These are phyloP conservation scores for Liparis tanakae DNA, from an alignment of 2,797 vertebrate genomes.

Conservation along the genomic window DNA sequence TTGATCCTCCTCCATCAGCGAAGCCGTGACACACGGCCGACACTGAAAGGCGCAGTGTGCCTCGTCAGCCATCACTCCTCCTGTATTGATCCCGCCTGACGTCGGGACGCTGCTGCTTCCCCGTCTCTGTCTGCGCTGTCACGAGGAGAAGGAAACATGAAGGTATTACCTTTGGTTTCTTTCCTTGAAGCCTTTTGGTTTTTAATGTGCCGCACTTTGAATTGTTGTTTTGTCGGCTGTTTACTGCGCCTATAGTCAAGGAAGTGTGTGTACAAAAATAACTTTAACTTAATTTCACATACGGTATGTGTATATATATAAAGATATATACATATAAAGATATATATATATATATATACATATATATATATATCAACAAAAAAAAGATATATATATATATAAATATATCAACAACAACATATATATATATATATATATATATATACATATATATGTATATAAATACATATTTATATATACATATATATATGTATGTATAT, in stretches of 20 bases:
- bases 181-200: neutral
- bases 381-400: too few relatives aligned
- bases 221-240: neutral
- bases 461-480: too few relatives aligned
- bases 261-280: neutral
- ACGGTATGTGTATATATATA: too few relatives aligned
- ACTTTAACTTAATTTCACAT: neutral
- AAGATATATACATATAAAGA: too few relatives aligned
- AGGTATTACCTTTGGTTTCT: neutral
- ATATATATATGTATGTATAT: too few relatives aligned
- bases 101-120: slow-evolving; percentile 24
- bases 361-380: too few relatives aligned
- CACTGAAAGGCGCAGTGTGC: slow-evolving; percentile 40
- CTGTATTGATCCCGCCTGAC: slow-evolving; percentile 53
- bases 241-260: neutral
- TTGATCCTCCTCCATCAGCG: slow-evolving; percentile 49
- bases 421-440: too few relatives aligned
- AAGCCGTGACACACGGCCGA: slow-evolving; percentile 41
- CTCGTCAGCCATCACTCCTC: slow-evolving; percentile 41
- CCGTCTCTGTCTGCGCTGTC: slow-evolving; percentile 24
- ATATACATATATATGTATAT: too few relatives aligned
- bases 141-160: slow-evolving; percentile 1
- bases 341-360: too few relatives aligned
- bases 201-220: neutral
- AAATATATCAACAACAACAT: too few relatives aligned